Percentiles rank a stretch among this genome's conserved stretches.
These are phyloP conservation scores for Ypsolopha scabrella DNA, from an alignment of 2,888 invertebrate species.

Conservation along the genomic window DNA sequence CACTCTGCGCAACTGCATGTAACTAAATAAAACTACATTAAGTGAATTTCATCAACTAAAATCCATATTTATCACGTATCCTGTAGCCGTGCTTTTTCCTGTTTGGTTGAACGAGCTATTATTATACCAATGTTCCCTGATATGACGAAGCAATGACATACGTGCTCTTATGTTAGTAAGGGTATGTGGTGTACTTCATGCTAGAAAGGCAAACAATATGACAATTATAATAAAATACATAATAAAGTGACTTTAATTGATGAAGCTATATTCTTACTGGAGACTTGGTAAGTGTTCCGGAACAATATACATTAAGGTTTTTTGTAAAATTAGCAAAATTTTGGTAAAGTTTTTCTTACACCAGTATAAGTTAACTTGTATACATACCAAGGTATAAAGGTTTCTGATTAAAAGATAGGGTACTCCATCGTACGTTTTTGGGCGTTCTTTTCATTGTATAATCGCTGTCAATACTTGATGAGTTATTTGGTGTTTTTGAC, in stretches of 20 bases:
- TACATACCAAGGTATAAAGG: constrained; percentile 26
- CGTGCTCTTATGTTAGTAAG: constrained; percentile 21
- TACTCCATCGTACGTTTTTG: constrained; percentile 40
- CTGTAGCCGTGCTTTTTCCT: constrained; percentile 42
- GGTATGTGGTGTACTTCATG: constrained; percentile 15
- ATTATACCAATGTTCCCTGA: no score
- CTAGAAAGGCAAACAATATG: constrained; percentile 12
- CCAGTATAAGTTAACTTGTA: no score
- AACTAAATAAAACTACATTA: constrained; percentile 27
- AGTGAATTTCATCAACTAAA: constrained; percentile 33
- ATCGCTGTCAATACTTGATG: constrained; percentile 9
- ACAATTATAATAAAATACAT: constrained; percentile 1
- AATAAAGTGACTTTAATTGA: not conserved
- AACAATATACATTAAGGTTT: no score
- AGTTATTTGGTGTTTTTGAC: not conserved
- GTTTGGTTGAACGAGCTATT: constrained; percentile 27
- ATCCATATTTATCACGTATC: constrained; percentile 48
- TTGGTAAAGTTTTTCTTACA: no score
- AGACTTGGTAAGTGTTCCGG: no score
- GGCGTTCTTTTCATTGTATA: constrained; percentile 19
- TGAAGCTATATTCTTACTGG: not conserved
- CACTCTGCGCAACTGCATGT: constrained; percentile 18
- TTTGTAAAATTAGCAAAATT: no score
- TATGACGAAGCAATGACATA: constrained; percentile 6
- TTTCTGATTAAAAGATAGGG: constrained; percentile 30